Base-by-base conservation (phyloP, 2,888 invertebrate species). In the Camponotus fellah region DNA sequence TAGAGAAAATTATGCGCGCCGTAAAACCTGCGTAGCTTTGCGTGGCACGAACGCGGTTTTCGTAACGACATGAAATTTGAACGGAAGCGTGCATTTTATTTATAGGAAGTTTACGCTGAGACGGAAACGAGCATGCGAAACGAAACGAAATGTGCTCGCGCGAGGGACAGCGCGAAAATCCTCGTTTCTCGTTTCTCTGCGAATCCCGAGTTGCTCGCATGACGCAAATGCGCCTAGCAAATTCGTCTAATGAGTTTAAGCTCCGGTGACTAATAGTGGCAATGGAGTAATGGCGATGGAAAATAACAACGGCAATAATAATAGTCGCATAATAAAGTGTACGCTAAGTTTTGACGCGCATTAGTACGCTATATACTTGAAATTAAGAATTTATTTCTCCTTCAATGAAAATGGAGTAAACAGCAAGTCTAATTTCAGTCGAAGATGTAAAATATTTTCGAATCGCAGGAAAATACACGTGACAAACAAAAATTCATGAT, bases 1-100 rank as follows among this genome's bases (percentile, higher is more conserved):
- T 85, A 79, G 85, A 85, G 82, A 87, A 71, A 40, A 40, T 80
- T 65, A 62, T 77, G 65, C 85, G 82, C 75, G 56, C 76, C 80
- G 85, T 84, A 86, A 87, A 87, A 79, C 6, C 32, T 17, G 14
- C 65, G 68, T 68, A 68, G 76, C 68, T 56, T 40, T 56, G 65
- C 26, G 26, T 26, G 26, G 26, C 26, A 26, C 40, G 56, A 26
- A 58, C 26, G 65, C 58, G 46, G 32, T 53, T 65, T 75, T 56
- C 58, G 53, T 53, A 53, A 46, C 75, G 66, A 60, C 40, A 53
- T 53, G 62, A 75, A 68, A 75, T 74, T 60, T 49, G 53, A 62
- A 43, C 72, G 74, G 64, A 77, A 53, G 46, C 49, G 43, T 58
- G 74, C 26, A 68, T 56, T 84, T 82, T 66, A 83, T 83, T 83